Evolutionary conservation across 92 coral and sea anemone genomes (phyloP), one percentile per base, ranked within the genome.

Genomic region (Umimayanthus kanabou): DNA sequence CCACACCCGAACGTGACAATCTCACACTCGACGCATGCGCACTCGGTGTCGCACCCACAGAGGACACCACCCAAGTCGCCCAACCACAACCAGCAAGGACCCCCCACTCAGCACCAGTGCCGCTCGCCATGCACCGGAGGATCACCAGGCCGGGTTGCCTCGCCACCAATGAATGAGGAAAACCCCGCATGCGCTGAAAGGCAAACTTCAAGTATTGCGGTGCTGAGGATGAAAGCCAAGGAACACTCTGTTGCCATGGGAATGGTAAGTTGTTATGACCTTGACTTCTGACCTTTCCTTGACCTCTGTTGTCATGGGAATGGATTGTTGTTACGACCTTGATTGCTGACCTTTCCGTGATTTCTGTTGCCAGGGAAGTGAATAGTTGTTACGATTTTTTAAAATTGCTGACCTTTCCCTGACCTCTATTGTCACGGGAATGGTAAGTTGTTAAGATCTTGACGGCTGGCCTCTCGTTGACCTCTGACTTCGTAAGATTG

Each of bases 241-340:
- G 99, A 97, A 82, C 99, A 97, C 47, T 93, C 99, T 7, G 99
- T 95, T 76, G 99, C 96, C 85, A 96, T 97, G 93, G 98, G 95
- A 29, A 94, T 97, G 98, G 98, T 91, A 25, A 92, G 99, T 86
- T 65, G 77, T 61, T 82, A 47, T 8, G 80, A 75, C 23, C 82
- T 69, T 81, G 5, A 33, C 3, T 5, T 26, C 9, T 61, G 50
- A 47, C 50, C 11, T 47, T 11, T 8, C 50, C 50, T 47, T 47
- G 50, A 7, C 50, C 57, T 93, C 98, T 6, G 99, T 95, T 75
- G 97, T 94, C 82, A 96, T 97, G 92, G 98, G 95, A n/a, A 93
- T 97, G 98, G 97, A 90, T 25, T 91, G 98, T 86, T 42, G 69
- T 40, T 82, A 45, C 22, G 75, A 80, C 23, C 81, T 67, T 81